Evolutionary conservation across 2,888 invertebrate genomes (phyloP).

Genomic region (Thymelicus lineola): DNA sequence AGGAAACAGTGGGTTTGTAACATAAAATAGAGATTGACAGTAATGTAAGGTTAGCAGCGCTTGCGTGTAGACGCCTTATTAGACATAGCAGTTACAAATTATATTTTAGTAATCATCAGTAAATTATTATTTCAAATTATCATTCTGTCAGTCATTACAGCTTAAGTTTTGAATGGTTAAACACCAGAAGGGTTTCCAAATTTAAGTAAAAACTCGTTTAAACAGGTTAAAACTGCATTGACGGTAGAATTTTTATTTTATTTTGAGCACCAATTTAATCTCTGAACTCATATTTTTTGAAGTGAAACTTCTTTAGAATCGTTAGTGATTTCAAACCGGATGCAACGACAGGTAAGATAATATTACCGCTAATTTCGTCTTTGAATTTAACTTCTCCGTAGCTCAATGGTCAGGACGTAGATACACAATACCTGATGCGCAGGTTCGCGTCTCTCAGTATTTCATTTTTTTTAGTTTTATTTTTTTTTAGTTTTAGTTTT

Average conservation of each 20-base stretch:
- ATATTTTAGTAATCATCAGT: slow-evolving; percentile 35
- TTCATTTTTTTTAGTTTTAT: no score
- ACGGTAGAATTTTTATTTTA: background rate
- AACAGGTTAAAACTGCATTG: background rate
- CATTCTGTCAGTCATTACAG: slow-evolving; percentile 20
- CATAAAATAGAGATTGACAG: slow-evolving; percentile 55
- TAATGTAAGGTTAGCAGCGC: slow-evolving; percentile 62
- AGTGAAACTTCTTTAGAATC: no score
- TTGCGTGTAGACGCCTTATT: slow-evolving; percentile 41
- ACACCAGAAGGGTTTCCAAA: background rate
- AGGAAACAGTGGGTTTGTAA: background rate
- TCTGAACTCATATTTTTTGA: no score
- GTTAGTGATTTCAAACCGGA: no score
- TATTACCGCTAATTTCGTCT: no score
- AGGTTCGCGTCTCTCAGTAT: no score
- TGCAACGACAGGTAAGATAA: no score
- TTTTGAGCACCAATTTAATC: no score
- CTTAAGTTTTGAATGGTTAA: background rate
- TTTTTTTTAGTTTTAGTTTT: no score
- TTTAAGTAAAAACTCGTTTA: background rate
- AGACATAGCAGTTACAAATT: slow-evolving; percentile 25
- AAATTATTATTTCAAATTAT: slow-evolving; percentile 46
- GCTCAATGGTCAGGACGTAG: no score
- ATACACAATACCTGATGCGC: no score
- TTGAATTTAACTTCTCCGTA: no score